These are phyloP conservation scores for Lycophotia porphyrea DNA, from an alignment of 2,888 invertebrate genomes.

Conservation along the genomic window DNA sequence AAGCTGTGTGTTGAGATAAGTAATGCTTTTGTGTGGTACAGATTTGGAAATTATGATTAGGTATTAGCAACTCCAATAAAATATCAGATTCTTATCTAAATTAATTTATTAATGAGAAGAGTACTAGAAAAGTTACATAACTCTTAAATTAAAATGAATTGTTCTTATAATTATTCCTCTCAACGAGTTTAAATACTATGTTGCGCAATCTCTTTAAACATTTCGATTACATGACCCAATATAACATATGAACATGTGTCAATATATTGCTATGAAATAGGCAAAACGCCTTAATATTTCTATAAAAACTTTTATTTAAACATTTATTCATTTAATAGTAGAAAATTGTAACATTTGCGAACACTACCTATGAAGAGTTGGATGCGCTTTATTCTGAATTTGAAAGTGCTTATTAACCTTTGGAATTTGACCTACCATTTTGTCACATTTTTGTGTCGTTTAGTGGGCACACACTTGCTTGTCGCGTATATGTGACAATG, in stretches of 20 bases:
- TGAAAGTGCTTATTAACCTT: conserved; percentile 28
- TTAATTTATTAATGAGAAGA: conserved; percentile 72
- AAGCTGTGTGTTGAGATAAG: conserved; percentile 13
- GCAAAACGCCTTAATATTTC: conserved; percentile 61
- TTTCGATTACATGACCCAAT: conserved; percentile 50
- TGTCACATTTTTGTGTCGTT: no score
- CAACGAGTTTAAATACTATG: conserved; percentile 61
- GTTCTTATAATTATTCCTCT: conserved; percentile 68
- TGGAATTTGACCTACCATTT: no score
- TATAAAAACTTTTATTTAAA: conserved; percentile 56
- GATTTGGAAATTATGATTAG: not conserved
- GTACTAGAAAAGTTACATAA: conserved; percentile 68
- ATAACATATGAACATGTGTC: conserved; percentile 39
- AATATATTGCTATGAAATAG: conserved; percentile 55
- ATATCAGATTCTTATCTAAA: conserved; percentile 55
- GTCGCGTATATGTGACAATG: no score
- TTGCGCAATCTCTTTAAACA: conserved; percentile 49
- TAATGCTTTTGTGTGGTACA: not conserved
- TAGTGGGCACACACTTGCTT: no score
- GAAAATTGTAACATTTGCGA: conserved; percentile 50
- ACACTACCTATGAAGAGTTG: conserved; percentile 36
- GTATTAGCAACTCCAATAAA: conserved; percentile 26
- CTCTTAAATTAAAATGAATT: conserved; percentile 68
- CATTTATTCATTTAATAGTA: conserved; percentile 41
- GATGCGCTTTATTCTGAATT: conserved; percentile 35